A percentile compares a stretch with the other conserved stretches of the same genome.
Evolutionary conservation across 1,140 invertebrate species (phyloP).

Genomic region (Polyergus mexicanus): DNA sequence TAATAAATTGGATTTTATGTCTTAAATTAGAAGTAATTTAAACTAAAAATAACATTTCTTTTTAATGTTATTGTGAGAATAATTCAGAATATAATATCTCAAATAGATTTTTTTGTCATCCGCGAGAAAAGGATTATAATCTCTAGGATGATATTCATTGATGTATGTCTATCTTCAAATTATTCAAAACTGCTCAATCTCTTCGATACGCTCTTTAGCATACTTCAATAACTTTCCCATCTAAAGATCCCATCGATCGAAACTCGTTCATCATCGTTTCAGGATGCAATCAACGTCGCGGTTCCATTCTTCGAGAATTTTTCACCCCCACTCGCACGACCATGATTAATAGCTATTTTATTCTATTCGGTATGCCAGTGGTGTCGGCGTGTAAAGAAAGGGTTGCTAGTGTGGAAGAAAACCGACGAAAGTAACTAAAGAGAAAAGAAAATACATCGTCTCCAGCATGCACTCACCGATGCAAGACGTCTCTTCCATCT

Average conservation of each 20-base stretch:
- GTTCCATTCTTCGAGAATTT: constrained; percentile 63
- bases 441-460: constrained; percentile 64
- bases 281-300: constrained; percentile 62
- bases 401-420: constrained; percentile 38
- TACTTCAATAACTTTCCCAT: constrained; percentile 50
- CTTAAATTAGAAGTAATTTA: too few species aligned
- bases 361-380: constrained; percentile 52
- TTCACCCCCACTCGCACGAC: constrained; percentile 57
- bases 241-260: constrained; percentile 34
- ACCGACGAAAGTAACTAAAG: constrained; percentile 47
- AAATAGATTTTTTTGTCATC: neutral
- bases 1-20: too few species aligned
- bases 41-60: too few species aligned
- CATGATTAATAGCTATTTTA: constrained; percentile 69
- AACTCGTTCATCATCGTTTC: constrained; percentile 65
- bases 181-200: constrained; percentile 41
- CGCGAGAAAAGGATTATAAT: constrained; percentile 9
- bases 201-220: constrained; percentile 33
- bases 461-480: constrained; percentile 49
- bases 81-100: too few species aligned
- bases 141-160: neutral
- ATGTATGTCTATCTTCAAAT: constrained; percentile 9
- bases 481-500: constrained; percentile 57
- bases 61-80: too few species aligned
- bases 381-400: constrained; percentile 48